Percentiles rank a stretch among this genome's conserved stretches.
Evolutionary conservation across 2,797 vertebrate species (phyloP).

Genomic region (Falco berigora): DNA sequence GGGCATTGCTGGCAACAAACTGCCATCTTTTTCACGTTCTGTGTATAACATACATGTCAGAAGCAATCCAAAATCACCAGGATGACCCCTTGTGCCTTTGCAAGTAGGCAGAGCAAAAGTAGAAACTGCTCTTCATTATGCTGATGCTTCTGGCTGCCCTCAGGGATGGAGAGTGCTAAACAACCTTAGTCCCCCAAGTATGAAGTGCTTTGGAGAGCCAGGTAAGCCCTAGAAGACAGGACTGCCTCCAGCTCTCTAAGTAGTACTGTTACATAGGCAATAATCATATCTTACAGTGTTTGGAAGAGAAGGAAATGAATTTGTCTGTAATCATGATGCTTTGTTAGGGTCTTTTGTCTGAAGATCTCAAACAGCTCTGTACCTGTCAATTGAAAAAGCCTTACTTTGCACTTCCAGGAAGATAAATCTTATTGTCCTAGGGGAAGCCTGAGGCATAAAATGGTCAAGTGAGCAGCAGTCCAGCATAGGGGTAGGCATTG

Average conservation of each 20-base stretch:
- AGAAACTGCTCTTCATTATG: neutral
- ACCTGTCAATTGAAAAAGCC: neutral
- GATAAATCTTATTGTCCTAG: neutral
- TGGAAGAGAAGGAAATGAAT: neutral
- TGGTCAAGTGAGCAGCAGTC: neutral
- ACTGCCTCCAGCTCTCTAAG: neutral
- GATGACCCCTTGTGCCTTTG: neutral
- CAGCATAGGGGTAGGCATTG: neutral
- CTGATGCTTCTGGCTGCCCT: neutral
- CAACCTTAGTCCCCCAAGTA: neutral
- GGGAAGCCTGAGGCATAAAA: neutral
- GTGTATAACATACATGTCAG: fast-evolving
- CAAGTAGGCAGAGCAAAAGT: neutral
- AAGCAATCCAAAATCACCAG: neutral
- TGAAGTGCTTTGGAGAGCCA: neutral
- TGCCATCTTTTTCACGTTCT: neutral
- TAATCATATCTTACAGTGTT: neutral
- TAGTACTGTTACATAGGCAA: neutral
- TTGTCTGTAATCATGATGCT: neutral
- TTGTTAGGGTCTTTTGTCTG: neutral
- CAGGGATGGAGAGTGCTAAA: neutral
- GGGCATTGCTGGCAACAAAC: neutral
- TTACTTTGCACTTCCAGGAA: neutral
- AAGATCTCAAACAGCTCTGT: neutral
- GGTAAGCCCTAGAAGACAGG: neutral